phyloP scores from a whole-genome alignment of 1,140 invertebrate species.

The Phocides pigmalion region DNA sequence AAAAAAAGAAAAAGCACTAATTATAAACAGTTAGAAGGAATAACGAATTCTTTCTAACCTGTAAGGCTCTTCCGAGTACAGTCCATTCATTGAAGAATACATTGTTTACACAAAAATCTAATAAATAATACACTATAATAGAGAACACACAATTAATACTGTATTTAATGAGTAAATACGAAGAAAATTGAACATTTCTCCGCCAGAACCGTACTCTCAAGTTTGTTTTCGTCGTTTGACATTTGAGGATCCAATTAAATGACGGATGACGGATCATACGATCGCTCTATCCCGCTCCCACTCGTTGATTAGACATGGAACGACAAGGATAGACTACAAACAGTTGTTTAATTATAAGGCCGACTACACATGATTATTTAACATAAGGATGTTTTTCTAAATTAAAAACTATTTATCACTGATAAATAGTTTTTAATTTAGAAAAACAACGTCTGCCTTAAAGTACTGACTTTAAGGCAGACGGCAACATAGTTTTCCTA shows the following conservation, averaged over 20 bases:
- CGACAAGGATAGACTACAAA: slow-evolving; percentile 47
- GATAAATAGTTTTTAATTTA: no score
- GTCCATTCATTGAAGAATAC: slow-evolving; percentile 71
- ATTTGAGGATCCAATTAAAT: slow-evolving; percentile 58
- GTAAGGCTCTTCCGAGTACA: slow-evolving; percentile 70
- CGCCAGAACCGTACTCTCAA: slow-evolving; percentile 38
- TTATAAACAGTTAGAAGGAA: slow-evolving; percentile 54
- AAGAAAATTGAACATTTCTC: slow-evolving; percentile 57
- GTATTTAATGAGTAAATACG: slow-evolving; percentile 47
- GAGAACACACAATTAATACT: slow-evolving; percentile 38
- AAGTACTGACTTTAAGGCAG: no score
- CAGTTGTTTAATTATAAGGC: slow-evolving; percentile 25
- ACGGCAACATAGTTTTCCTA: no score
- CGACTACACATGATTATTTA: background rate
- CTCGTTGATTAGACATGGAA: slow-evolving; percentile 26
- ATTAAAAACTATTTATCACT: no score
- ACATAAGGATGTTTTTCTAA: background rate
- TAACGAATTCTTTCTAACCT: slow-evolving; percentile 68
- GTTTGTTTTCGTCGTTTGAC: slow-evolving; percentile 74
- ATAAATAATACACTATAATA: slow-evolving; percentile 42
- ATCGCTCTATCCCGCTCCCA: slow-evolving; percentile 52
- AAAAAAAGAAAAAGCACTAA: no score
- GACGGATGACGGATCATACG: slow-evolving; percentile 72
- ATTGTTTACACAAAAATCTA: slow-evolving; percentile 49
- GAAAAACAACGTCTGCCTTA: no score